A percentile compares a stretch with the other conserved stretches of the same genome.
Evolutionary conservation across 2,113 vertebrate species (phyloP).

Genomic region (Uria lomvia): DNA sequence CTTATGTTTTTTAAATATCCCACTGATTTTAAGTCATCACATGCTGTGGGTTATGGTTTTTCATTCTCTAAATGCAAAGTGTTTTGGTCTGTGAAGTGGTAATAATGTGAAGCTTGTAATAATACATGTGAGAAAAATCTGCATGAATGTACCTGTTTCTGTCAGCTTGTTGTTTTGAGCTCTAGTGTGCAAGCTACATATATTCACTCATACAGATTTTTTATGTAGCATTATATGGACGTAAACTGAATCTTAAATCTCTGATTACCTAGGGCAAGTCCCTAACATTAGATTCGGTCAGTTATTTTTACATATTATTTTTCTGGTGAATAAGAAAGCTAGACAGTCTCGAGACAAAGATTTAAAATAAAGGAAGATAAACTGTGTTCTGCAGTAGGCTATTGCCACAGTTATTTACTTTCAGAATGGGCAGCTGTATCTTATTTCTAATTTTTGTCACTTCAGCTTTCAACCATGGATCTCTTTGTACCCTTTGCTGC

Average conservation of each 20-base stretch:
- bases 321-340: neutral
- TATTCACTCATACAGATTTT: neutral
- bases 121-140: neutral
- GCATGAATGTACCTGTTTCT: neutral
- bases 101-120: neutral
- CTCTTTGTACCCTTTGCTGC: neutral
- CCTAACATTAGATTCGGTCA: neutral
- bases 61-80: neutral
- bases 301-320: neutral
- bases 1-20: neutral
- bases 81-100: neutral
- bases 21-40: neutral
- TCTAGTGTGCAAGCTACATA: fast-evolving
- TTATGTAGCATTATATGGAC: neutral
- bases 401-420: neutral
- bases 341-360: neutral
- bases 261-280: neutral
- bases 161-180: neutral
- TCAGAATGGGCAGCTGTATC: neutral
- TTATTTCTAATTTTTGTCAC: neutral
- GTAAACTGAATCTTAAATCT: neutral
- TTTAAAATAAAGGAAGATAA: neutral
- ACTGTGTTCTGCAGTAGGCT: neutral
- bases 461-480: neutral
- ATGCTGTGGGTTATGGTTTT: neutral